These are phyloP conservation scores for Cheilosia vernalis DNA, from an alignment of 2,888 invertebrate genomes.

Conservation along the genomic window DNA sequence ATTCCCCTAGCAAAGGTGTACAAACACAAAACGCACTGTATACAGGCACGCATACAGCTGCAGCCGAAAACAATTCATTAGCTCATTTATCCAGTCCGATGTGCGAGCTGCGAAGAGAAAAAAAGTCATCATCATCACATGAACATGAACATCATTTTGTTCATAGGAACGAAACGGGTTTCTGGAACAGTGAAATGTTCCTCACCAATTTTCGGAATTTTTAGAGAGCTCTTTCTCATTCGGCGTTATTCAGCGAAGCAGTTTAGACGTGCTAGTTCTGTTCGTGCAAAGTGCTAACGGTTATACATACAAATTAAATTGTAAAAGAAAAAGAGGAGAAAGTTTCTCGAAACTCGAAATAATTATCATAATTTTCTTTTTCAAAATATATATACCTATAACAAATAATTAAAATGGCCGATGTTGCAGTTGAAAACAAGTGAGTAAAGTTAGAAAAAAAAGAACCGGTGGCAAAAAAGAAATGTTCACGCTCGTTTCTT, in stretches of 20 bases:
- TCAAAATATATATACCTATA: slow-evolving; percentile 67
- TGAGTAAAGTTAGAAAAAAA: slow-evolving; percentile 79
- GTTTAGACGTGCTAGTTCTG: slow-evolving; percentile 78
- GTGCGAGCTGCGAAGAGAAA: slow-evolving; percentile 8
- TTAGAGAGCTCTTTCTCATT: slow-evolving; percentile 80
- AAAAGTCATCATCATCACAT: neutral
- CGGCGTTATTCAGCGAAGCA: slow-evolving; percentile 82
- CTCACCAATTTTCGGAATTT: slow-evolving; percentile 72
- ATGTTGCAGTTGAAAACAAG: slow-evolving; percentile 83
- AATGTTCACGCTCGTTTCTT: slow-evolving; percentile 39
- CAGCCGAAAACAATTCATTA: neutral
- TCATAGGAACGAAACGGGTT: slow-evolving; percentile 59
- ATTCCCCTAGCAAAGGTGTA: slow-evolving; percentile 29
- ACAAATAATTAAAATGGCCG: slow-evolving; percentile 82
- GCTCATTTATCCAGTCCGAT: slow-evolving; percentile 18
- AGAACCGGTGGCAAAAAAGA: slow-evolving; percentile 47
- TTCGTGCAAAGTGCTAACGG: slow-evolving; percentile 73
- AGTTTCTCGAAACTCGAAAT: slow-evolving; percentile 49
- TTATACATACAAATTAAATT: slow-evolving; percentile 76
- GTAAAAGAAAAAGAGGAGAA: slow-evolving; percentile 76
- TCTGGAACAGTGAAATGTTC: slow-evolving; percentile 26
- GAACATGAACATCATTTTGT: slow-evolving; percentile 28
- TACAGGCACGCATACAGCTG: neutral
- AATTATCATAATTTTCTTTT: slow-evolving; percentile 71
- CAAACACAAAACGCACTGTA: slow-evolving; percentile 1